Evolutionary conservation across 2,888 invertebrate species (phyloP).

Genomic region (Syrphus vitripennis): DNA sequence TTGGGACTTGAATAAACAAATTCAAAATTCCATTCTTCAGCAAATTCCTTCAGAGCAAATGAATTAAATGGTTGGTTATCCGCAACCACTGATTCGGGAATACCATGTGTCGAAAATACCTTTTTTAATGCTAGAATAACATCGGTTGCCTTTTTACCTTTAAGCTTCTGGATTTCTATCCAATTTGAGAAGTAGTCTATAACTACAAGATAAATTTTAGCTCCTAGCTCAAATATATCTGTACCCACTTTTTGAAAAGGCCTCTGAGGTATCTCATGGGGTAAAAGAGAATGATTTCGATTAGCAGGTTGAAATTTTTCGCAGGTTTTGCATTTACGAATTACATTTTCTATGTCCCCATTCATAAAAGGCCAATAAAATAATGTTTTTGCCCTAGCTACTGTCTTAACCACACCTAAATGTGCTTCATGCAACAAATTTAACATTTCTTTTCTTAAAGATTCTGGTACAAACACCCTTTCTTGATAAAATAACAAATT

Average conservation of each 20-base stretch:
- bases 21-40: conserved; percentile 25
- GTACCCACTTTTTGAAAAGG: conserved; percentile 25
- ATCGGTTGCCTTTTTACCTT: background rate
- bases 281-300: background rate
- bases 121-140: background rate
- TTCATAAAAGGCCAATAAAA: conserved; percentile 2
- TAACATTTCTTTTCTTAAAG: background rate
- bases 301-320: background rate
- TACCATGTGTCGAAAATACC: conserved; percentile 1
- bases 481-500: conserved; percentile 33
- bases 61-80: conserved; percentile 52
- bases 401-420: background rate
- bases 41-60: conserved; percentile 12
- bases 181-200: conserved; percentile 10
- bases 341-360: background rate
- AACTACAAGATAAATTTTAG: conserved; percentile 52
- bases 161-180: background rate
- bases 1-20: conserved; percentile 31
- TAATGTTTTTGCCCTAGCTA: conserved; percentile 3
- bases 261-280: background rate
- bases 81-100: conserved; percentile 15
- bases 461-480: conserved; percentile 6
- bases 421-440: background rate
- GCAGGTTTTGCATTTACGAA: background rate
- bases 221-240: background rate